Evolutionary conservation across 2,113 vertebrate genomes (phyloP).

Genomic region (Archilochus colubris): DNA sequence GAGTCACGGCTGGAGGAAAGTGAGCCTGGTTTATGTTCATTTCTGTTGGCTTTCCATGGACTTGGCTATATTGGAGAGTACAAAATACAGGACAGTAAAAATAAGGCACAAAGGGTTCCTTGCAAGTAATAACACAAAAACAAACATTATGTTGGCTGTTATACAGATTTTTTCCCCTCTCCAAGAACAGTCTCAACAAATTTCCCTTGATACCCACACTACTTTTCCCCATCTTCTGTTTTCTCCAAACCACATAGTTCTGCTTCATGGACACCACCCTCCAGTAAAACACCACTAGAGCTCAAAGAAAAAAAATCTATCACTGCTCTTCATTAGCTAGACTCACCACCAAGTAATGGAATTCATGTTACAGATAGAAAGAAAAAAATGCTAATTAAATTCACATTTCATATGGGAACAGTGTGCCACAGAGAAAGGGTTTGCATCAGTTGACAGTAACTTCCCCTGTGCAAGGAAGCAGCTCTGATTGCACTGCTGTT

Average conservation of each 20-base stretch:
- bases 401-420: background rate
- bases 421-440: background rate
- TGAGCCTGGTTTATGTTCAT: conserved; percentile 91
- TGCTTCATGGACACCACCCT: background rate
- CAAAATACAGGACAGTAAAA: background rate
- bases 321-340: background rate
- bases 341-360: background rate
- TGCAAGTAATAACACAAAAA: background rate
- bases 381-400: background rate
- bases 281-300: background rate
- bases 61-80: conserved; percentile 80
- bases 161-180: background rate
- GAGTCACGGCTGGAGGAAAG: conserved; percentile 93
- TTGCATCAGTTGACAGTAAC: background rate
- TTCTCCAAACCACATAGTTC: background rate
- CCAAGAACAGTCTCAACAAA: background rate
- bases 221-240: background rate
- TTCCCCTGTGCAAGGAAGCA: background rate
- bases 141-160: background rate
- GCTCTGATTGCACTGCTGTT: background rate
- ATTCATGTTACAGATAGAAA: background rate
- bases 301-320: background rate
- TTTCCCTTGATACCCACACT: background rate
- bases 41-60: conserved; percentile 93
- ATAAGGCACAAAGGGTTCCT: background rate